Conservation (phyloP, 2,113 vertebrate genomes). For the Gasterosteus aculeatus region DNA sequence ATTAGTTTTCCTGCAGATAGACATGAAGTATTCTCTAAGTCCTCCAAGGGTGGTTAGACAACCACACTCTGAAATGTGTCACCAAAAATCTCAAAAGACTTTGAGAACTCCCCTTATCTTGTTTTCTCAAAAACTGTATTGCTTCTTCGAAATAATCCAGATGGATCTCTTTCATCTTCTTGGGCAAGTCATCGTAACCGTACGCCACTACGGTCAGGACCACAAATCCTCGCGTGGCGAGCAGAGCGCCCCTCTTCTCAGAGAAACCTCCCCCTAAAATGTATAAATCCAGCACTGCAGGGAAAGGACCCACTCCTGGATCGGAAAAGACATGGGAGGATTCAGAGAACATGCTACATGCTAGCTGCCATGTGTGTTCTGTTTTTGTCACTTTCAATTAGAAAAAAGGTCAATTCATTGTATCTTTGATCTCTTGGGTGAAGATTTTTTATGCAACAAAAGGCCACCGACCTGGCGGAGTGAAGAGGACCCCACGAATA, state of each 20-base stretch:
- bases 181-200: constrained; percentile 26
- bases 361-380: no score
- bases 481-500: no score
- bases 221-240: constrained; percentile 68
- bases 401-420: no score
- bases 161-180: constrained; percentile 34
- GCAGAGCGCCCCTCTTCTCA: constrained; percentile 62
- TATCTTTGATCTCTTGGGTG: no score
- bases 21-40: no score
- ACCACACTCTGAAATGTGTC: no score
- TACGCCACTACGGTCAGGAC: constrained; percentile 50
- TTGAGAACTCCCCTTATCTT: constrained; percentile 32
- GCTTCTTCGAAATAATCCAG: constrained; percentile 67
- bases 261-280: constrained; percentile 54
- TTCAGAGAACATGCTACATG: no score
- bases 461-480: neutral
- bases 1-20: no score
- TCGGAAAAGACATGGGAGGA: neutral
- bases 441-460: no score
- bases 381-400: no score
- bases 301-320: constrained; percentile 59
- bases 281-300: constrained; percentile 65
- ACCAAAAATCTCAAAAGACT: no score
- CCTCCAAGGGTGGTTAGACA: no score
- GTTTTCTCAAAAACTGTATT: constrained; percentile 28